A percentile compares a stretch with the other conserved stretches of the same genome.
Evolutionary conservation across 2,888 invertebrate species (phyloP).

Genomic region (Agrochola lota): DNA sequence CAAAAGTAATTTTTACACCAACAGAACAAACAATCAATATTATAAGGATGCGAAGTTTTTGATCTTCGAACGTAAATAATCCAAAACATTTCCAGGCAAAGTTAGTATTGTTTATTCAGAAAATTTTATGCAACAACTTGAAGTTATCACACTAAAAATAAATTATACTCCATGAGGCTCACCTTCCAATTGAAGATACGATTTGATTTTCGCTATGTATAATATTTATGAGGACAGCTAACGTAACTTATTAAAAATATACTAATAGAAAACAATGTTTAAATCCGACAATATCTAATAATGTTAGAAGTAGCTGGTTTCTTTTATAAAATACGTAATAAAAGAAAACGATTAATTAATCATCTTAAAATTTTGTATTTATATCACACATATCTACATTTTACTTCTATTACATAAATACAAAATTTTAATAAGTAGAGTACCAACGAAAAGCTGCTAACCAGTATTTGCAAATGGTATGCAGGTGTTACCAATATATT

Average conservation of each 20-base stretch:
- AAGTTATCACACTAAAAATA: conserved; percentile 89
- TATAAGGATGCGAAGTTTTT: conserved; percentile 48
- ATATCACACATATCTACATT: conserved; percentile 90
- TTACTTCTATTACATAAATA: conserved; percentile 91
- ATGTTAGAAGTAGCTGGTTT: conserved; percentile 86
- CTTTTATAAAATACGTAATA: conserved; percentile 86
- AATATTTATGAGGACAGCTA: conserved; percentile 84
- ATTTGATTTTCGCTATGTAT: conserved; percentile 85
- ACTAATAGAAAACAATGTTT: conserved; percentile 88
- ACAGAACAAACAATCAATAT: conserved; percentile 9
- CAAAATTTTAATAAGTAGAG: conserved; percentile 89
- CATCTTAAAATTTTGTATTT: conserved; percentile 91
- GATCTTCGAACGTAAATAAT: conserved; percentile 72
- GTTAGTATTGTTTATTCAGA: conserved; percentile 90
- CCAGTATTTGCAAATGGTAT: conserved; percentile 89
- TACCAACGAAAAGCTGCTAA: conserved; percentile 90
- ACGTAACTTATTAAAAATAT: conserved; percentile 87
- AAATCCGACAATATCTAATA: conserved; percentile 85
- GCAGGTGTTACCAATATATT: conserved; percentile 89
- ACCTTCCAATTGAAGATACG: conserved; percentile 81
- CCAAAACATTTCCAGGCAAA: conserved; percentile 86
- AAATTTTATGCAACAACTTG: conserved; percentile 88
- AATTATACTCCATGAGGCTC: conserved; percentile 87
- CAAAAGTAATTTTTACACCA: conserved; percentile 13
- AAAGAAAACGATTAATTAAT: conserved; percentile 88